A percentile compares a stretch with the other conserved stretches of the same genome.
These are phyloP conservation scores for Cantharis flavilabris DNA, from an alignment of 2,888 invertebrate species.

Conservation along the genomic window DNA sequence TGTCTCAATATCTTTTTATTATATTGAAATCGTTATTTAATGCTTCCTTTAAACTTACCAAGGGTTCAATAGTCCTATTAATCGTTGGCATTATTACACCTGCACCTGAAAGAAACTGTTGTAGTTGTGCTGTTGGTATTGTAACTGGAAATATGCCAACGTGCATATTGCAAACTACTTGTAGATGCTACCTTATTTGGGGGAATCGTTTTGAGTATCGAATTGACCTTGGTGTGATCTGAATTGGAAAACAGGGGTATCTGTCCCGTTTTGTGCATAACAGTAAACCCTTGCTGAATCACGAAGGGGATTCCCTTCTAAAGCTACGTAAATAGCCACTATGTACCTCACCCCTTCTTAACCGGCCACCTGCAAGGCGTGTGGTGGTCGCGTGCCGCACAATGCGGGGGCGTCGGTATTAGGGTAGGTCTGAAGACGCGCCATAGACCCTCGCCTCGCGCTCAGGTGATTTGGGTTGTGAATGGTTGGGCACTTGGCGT, in stretches of 20 bases:
- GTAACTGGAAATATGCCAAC: neutral
- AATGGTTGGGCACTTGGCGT: constrained; percentile 31
- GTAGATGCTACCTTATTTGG: constrained; percentile 1
- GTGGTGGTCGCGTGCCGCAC: constrained; percentile 43
- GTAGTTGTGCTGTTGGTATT: neutral
- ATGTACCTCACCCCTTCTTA: constrained; percentile 35
- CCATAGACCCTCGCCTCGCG: constrained; percentile 29
- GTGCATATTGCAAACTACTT: neutral
- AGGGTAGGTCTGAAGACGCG: constrained; percentile 37
- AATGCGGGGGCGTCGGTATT: constrained; percentile 36
- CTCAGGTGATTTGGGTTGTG: constrained; percentile 33
- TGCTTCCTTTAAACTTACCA: neutral
- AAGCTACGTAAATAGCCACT: constrained; percentile 35
- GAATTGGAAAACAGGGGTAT: constrained; percentile 24
- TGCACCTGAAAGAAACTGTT: neutral
- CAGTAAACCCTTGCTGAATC: constrained; percentile 30
- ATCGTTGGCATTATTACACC: neutral
- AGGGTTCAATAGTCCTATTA: neutral
- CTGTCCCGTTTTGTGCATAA: constrained; percentile 10
- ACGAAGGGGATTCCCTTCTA: constrained; percentile 31
- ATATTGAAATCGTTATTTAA: neutral
- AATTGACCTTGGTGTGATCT: constrained; percentile 18
- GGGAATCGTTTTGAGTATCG: neutral
- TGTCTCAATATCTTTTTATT: neutral
- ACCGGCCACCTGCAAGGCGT: constrained; percentile 39